Evolutionary conservation across 2,113 vertebrate species (phyloP).

Genomic region (Oenanthe oenanthe): DNA sequence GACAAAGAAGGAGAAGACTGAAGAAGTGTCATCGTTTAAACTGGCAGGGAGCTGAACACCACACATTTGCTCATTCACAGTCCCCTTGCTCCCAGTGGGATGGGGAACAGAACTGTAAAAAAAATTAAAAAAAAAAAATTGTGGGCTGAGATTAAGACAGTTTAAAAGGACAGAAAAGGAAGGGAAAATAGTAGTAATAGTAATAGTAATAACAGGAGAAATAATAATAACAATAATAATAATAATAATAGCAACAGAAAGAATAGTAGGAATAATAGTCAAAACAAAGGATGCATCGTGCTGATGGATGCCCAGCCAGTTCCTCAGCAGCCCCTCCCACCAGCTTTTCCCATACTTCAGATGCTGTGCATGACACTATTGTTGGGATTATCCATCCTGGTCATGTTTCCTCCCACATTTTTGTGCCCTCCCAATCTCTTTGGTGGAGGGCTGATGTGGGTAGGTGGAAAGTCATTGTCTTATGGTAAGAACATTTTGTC

Average conservation of each 20-base stretch:
- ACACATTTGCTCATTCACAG: background rate
- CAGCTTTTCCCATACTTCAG: background rate
- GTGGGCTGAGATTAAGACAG: background rate
- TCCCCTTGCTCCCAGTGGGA: background rate
- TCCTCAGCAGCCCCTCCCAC: background rate
- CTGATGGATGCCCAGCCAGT: background rate
- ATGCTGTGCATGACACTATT: background rate
- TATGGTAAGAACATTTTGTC: too few relatives aligned
- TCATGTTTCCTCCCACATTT: background rate
- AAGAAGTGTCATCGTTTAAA: background rate
- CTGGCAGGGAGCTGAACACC: background rate
- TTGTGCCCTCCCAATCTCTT: background rate
- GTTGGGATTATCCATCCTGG: background rate
- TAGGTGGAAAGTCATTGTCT: background rate
- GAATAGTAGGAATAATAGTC: background rate
- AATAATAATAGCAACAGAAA: accelerated
- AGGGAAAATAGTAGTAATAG: background rate
- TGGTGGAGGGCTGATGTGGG: too few relatives aligned
- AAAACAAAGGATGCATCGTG: accelerated
- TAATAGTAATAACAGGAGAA: background rate
- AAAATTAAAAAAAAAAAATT: background rate
- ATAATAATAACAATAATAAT: too few relatives aligned
- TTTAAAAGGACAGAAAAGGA: background rate
- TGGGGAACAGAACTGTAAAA: accelerated
- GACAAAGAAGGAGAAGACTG: background rate